Evolutionary conservation across 2,888 invertebrate species (phyloP).

Genomic region (Onthophagus sagittarius): DNA sequence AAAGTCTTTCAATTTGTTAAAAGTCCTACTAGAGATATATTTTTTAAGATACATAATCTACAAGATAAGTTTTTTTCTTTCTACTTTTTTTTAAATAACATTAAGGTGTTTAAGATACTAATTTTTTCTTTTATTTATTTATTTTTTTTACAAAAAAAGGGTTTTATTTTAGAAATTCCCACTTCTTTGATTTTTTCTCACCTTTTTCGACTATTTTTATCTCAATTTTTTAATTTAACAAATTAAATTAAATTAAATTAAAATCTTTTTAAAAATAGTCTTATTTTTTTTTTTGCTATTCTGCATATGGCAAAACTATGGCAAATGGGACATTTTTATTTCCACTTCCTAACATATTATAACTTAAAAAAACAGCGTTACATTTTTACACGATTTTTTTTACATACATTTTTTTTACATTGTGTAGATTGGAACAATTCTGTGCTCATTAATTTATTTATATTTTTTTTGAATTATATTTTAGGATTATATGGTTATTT

Average conservation of each 20-base stretch:
- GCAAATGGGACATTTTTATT: constrained; percentile 21
- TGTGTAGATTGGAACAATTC: constrained; percentile 32
- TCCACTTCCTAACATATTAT: not conserved
- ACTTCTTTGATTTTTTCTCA: constrained; percentile 24
- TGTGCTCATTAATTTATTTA: constrained; percentile 27
- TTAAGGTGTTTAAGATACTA: constrained; percentile 32
- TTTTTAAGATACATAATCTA: constrained; percentile 24
- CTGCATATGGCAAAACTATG: constrained; percentile 42
- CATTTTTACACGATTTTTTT: constrained; percentile 19
- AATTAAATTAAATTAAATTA: too few relatives aligned
- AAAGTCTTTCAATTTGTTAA: constrained; percentile 47
- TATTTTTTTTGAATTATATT: constrained; percentile 6
- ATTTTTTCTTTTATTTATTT: constrained; percentile 14
- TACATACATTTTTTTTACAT: not conserved
- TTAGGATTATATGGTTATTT: not conserved
- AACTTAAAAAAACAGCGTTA: constrained; percentile 3
- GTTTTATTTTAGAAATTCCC: constrained; percentile 16
- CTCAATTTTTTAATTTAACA: constrained; percentile 20
- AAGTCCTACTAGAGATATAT: constrained; percentile 39
- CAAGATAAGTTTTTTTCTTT: constrained; percentile 32
- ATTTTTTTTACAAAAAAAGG: not conserved
- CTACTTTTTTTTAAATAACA: constrained; percentile 31
- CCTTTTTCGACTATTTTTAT: constrained; percentile 22
- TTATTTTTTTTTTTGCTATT: constrained; percentile 29
- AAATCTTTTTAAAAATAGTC: not conserved